These are phyloP conservation scores for Onychorhynchus coronatus DNA, from an alignment of 2,113 vertebrate species.

Conservation along the genomic window DNA sequence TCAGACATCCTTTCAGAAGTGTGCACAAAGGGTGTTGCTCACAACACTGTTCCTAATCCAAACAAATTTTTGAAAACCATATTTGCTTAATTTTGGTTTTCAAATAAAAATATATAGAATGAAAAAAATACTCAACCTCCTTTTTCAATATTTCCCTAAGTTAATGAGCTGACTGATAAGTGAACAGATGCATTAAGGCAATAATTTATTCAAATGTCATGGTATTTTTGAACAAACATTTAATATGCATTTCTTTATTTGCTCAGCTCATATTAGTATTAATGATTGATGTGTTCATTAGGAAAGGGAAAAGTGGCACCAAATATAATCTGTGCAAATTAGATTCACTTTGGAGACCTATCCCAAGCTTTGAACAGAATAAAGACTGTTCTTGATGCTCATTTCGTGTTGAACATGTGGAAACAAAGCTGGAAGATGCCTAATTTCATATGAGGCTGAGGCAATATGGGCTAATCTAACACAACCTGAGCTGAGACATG, in stretches of 20 bases:
- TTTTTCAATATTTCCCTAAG: slow-evolving; percentile 52
- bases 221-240: slow-evolving; percentile 63
- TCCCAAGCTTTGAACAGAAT: background rate
- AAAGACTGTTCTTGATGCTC: slow-evolving; percentile 1
- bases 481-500: background rate
- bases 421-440: background rate
- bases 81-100: slow-evolving; percentile 39
- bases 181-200: slow-evolving; percentile 61
- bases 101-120: slow-evolving; percentile 38
- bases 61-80: slow-evolving; percentile 26
- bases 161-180: slow-evolving; percentile 56
- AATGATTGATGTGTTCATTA: slow-evolving; percentile 58
- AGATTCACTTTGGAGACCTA: slow-evolving; percentile 26
- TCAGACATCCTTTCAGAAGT: slow-evolving; percentile 25
- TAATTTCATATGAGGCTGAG: background rate
- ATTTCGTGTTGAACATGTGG: background rate
- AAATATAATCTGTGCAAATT: slow-evolving; percentile 46
- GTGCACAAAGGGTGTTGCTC: background rate
- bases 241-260: slow-evolving; percentile 50
- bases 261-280: slow-evolving; percentile 30
- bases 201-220: slow-evolving; percentile 60
- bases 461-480: background rate
- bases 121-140: slow-evolving; percentile 25
- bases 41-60: background rate
- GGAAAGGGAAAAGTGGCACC: slow-evolving; percentile 32